Percentiles rank a stretch among this genome's conserved stretches.
Evolutionary conservation across 2,113 vertebrate genomes (phyloP).

Genomic region (Cyphomyrus plagiostoma): DNA sequence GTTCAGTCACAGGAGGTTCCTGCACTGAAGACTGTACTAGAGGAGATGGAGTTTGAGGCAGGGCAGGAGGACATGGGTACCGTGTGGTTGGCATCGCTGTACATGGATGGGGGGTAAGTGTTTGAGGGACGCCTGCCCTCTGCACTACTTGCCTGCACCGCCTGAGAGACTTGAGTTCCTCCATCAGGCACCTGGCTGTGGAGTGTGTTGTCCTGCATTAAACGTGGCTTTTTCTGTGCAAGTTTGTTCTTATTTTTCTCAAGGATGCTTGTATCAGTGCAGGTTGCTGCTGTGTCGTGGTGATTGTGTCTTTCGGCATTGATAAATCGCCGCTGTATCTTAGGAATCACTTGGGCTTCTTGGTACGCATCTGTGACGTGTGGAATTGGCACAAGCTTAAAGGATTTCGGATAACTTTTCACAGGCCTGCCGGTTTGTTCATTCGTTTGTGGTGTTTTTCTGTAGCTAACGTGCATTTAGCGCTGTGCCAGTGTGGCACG

Average conservation of each 20-base stretch:
- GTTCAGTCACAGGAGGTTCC: background rate
- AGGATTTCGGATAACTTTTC: background rate
- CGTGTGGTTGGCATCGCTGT: conserved; percentile 58
- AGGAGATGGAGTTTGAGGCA: conserved; percentile 56
- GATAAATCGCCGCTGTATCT: background rate
- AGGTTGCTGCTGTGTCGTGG: background rate
- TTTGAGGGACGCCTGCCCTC: conserved; percentile 12
- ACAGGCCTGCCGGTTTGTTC: background rate
- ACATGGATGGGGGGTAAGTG: conserved; percentile 51
- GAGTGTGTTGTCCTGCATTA: background rate
- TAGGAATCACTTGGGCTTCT: background rate
- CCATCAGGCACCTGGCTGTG: background rate
- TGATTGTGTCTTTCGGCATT: background rate
- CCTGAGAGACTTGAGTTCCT: background rate
- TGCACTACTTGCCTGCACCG: conserved; percentile 16
- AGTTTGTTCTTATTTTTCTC: background rate
- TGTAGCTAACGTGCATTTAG: background rate
- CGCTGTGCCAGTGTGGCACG: background rate
- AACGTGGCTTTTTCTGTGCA: background rate
- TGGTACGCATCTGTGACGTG: background rate
- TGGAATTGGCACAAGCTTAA: background rate
- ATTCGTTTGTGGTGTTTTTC: background rate
- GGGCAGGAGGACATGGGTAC: conserved; percentile 61
- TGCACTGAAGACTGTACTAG: conserved; percentile 22
- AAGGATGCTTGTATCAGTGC: background rate